Base-by-base conservation (phyloP, 2,888 invertebrate species). In the Beris chalybata region DNA sequence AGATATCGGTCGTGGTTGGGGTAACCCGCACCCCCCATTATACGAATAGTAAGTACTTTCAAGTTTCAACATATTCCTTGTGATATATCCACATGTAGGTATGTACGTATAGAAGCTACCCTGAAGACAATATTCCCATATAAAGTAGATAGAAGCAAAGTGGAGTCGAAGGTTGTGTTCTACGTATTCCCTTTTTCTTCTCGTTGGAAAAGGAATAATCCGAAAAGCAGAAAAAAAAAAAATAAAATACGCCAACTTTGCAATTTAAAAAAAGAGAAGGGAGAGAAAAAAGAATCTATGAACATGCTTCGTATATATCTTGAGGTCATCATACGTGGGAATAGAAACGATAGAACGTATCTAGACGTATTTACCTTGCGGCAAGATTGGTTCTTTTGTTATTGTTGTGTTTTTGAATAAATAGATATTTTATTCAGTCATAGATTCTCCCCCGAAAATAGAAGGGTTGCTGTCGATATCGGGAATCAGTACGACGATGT, bases 401-500 rank as follows among this genome's bases (percentile, higher is more conserved):
- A 44, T 44, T 44, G 11, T 48, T 48, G 9, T 13, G 9, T 13
- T 52, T 29, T 13, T 44, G 22, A 48, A 59, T 57, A 66, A 57
- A 66, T 57, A 66, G 56, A 66, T 50, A 66, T 59, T 66, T 66
- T 66, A 66, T 66, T 66, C 66, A 66, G 66, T 53, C 66, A 66
- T 66, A 66, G 66, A 66, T 66, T 66, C 59, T 66, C 59, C 66
- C 58, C 66, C 66, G 66, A 66, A 66, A 65, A 50, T 32, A 47
- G 38, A 6, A 48, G 12, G 15, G 48, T 11, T 38, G 9, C 38
- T 38, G 7, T 38, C 9, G 38, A 22, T 22, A 22, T 38, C 9
- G 38, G 9, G 9, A 9, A 38, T 38, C 38, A 38, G 22, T 22
- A 22, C 22, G 22, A 22, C 9, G 38, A 9, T 5, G 38, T 38